Conservation (phyloP, 2,797 vertebrate species). For the Perodicticus potto region DNA sequence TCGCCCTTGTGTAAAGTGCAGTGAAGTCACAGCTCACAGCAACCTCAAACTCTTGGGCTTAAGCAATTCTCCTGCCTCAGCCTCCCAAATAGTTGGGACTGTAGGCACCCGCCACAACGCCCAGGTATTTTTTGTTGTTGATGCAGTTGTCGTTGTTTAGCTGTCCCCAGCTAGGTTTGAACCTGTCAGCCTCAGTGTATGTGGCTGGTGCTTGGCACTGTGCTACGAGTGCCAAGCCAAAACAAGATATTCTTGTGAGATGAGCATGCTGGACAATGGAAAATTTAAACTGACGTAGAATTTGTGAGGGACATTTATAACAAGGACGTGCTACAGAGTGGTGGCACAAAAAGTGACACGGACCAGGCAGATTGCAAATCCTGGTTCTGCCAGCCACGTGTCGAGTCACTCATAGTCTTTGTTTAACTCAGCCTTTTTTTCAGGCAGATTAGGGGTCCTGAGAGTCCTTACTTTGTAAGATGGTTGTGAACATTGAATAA, state of each 20-base stretch:
- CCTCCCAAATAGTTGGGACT: too few relatives aligned
- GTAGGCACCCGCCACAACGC: too few relatives aligned
- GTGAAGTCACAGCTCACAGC: too few relatives aligned
- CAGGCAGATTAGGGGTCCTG: not conserved
- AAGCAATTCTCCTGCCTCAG: too few relatives aligned
- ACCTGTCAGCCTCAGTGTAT: too few relatives aligned
- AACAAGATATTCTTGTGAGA: not conserved
- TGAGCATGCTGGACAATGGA: not conserved
- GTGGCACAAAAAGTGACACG: not conserved
- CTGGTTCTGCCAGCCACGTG: not conserved
- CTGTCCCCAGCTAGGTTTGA: too few relatives aligned
- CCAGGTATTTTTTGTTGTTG: too few relatives aligned
- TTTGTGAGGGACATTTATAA: not conserved
- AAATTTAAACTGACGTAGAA: not conserved
- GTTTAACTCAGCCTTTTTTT: not conserved
- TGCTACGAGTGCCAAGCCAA: rapidly evolving
- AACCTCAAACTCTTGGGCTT: too few relatives aligned
- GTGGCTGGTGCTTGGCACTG: too few relatives aligned
- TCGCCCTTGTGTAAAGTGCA: too few relatives aligned
- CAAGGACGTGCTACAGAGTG: not conserved
- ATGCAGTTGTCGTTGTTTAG: too few relatives aligned
- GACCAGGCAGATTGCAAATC: not conserved
- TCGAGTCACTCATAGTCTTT: not conserved
- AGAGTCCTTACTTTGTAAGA: not conserved
- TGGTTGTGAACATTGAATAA: not conserved